These are phyloP conservation scores for Agrochola lychnidis DNA, from an alignment of 2,888 invertebrate genomes.

Conservation along the genomic window DNA sequence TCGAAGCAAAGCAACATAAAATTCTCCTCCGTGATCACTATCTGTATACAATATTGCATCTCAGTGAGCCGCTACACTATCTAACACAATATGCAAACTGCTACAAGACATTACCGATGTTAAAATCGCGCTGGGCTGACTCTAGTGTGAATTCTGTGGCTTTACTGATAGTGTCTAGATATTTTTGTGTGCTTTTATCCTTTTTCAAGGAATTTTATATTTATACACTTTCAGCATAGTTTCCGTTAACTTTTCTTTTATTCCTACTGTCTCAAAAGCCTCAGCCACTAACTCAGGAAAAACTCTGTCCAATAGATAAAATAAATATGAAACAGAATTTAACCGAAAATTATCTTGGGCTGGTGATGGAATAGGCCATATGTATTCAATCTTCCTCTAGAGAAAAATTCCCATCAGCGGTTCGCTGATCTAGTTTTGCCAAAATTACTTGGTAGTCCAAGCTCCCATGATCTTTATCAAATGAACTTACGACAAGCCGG, in stretches of 20 bases:
- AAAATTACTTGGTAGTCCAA: slow-evolving; percentile 18
- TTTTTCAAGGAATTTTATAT: neutral
- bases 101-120: slow-evolving; percentile 3
- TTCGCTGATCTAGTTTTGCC: neutral
- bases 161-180: neutral
- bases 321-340: neutral
- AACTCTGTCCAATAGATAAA: neutral
- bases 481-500: slow-evolving; percentile 1
- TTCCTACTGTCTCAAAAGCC: neutral
- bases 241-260: neutral
- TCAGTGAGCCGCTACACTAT: slow-evolving; percentile 18
- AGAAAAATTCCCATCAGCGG: neutral
- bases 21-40: slow-evolving; percentile 2
- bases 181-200: neutral
- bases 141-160: neutral
- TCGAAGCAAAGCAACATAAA: neutral
- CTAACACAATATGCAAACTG: slow-evolving; percentile 33
- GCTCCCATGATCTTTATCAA: slow-evolving; percentile 25
- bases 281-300: neutral
- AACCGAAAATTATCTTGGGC: neutral
- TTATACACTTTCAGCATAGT: too few species aligned
- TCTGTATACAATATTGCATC: slow-evolving; percentile 13
- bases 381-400: neutral
- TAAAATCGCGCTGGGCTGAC: neutral
- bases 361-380: neutral